A percentile compares a stretch with the other conserved stretches of the same genome.
These are phyloP conservation scores for Ophion obscuratus DNA, from an alignment of 2,888 invertebrate genomes.

Conservation along the genomic window DNA sequence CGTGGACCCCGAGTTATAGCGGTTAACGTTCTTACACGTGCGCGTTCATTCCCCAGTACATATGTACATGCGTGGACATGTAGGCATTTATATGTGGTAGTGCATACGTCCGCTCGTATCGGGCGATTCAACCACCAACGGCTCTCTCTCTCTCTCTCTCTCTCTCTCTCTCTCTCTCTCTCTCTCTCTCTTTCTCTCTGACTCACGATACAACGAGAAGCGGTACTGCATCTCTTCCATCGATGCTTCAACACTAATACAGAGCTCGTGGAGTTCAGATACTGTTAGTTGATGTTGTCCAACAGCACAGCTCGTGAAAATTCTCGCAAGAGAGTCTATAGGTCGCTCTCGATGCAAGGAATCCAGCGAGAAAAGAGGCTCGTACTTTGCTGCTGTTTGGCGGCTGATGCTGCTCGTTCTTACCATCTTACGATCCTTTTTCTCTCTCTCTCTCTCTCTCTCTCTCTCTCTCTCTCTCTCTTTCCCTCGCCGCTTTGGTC, in stretches of 20 bases:
- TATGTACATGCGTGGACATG: not conserved
- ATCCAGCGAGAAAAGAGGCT: slow-evolving; percentile 60
- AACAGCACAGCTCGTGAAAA: slow-evolving; percentile 50
- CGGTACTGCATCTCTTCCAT: slow-evolving; percentile 47
- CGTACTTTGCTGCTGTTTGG: slow-evolving; percentile 47
- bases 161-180: too few species aligned
- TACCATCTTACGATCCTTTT: not conserved
- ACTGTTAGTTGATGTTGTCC: slow-evolving; percentile 79
- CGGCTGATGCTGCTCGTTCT: slow-evolving; percentile 33
- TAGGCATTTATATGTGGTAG: slow-evolving; percentile 30
- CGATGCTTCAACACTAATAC: slow-evolving; percentile 57
- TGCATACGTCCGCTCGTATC: slow-evolving; percentile 57
- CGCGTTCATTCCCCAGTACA: slow-evolving; percentile 38
- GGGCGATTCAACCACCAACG: not conserved
- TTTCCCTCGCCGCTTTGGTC: not conserved
- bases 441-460: not conserved
- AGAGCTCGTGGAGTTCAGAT: slow-evolving; percentile 71
- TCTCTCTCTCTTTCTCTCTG: too few species aligned
- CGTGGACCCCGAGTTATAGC: slow-evolving; percentile 61
- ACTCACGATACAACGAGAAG: slow-evolving; percentile 60
- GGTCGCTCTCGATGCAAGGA: slow-evolving; percentile 74
- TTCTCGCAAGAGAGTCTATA: slow-evolving; percentile 74
- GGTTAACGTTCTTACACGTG: slow-evolving; percentile 68
- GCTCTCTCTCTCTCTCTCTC: too few species aligned
- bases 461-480: not conserved